Conservation (phyloP, 2,797 vertebrate genomes). For the Trachurus trachurus region DNA sequence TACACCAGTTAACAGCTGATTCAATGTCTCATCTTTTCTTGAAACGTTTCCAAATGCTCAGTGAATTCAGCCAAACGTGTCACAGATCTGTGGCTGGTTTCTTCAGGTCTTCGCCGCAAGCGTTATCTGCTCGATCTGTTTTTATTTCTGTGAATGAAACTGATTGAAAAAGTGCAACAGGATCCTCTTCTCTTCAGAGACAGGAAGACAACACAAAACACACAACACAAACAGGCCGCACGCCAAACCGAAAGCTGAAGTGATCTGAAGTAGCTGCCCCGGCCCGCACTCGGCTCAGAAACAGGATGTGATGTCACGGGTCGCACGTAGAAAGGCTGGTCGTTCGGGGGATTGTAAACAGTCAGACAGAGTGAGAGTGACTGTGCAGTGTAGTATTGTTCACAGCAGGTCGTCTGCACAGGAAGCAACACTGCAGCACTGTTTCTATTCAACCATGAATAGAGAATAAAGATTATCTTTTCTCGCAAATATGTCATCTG, state of each 20-base stretch:
- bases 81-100: too few relatives aligned
- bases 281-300: neutral
- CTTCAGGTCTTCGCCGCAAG: neutral
- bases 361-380: neutral
- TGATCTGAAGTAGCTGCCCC: neutral
- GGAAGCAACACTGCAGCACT: neutral
- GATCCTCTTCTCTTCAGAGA: neutral
- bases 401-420: neutral
- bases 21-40: neutral
- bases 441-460: neutral
- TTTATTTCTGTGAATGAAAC: constrained; percentile 1
- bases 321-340: neutral
- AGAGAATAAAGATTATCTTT: too few relatives aligned
- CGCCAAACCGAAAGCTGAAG: neutral
- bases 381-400: neutral
- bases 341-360: neutral
- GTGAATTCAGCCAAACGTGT: neutral
- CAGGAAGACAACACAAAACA: neutral
- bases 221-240: neutral
- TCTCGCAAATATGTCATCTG: too few relatives aligned
- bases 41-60: neutral
- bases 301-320: neutral
- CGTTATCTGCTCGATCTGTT: neutral
- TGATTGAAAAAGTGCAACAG: neutral
- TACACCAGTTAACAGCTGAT: neutral